Conservation (phyloP, 2,113 vertebrate species). For the Halichoerus grypus region DNA sequence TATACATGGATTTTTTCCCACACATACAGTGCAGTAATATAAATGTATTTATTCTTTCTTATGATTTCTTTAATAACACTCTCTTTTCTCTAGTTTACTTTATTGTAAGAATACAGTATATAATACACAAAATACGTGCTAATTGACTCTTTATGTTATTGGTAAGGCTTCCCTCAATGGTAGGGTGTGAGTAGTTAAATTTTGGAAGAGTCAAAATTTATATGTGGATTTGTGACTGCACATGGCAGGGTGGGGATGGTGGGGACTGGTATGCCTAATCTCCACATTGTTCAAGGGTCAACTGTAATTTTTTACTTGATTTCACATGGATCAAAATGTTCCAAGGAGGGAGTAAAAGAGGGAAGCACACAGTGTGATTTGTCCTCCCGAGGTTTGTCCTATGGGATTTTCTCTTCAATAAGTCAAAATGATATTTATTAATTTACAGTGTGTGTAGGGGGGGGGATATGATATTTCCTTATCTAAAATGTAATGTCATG, state of each 20-base stretch:
- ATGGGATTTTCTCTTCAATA: slow-evolving; percentile 49
- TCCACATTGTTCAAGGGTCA: not conserved
- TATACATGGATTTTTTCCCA: not conserved
- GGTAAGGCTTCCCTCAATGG: not conserved
- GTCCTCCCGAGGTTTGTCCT: not conserved
- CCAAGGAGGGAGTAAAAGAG: not conserved
- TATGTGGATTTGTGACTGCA: not conserved
- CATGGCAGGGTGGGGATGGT: not conserved
- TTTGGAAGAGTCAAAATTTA: not conserved
- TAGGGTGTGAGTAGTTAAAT: not conserved
- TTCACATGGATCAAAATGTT: not conserved
- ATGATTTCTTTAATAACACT: not conserved
- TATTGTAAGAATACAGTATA: not conserved
- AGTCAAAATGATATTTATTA: slow-evolving; percentile 49
- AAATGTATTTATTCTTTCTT: not conserved
- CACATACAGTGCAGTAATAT: not conserved
- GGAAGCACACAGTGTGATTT: not conserved
- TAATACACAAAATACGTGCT: not conserved
- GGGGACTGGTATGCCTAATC: not conserved
- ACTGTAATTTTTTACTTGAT: not conserved
- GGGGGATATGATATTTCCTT: not conserved
- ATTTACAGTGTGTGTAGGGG: not conserved
- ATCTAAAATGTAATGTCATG: slow-evolving; percentile 43
- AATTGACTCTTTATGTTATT: not conserved
- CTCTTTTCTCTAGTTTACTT: not conserved